These are phyloP conservation scores for Heteromurus nitidus DNA, from an alignment of 2,888 invertebrate genomes.

Conservation along the genomic window DNA sequence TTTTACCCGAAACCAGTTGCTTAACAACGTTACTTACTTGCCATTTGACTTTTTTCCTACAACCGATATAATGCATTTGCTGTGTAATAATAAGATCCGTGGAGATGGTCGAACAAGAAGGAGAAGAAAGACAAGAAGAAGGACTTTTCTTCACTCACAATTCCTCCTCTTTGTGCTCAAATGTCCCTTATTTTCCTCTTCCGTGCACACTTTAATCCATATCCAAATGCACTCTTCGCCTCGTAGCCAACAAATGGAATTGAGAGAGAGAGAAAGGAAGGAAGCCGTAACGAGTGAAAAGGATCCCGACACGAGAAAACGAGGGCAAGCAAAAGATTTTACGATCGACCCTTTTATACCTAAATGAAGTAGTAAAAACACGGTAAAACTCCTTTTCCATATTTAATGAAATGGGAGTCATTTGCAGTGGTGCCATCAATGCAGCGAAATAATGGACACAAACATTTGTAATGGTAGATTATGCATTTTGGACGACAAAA, in stretches of 20 bases:
- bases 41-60: too few species aligned
- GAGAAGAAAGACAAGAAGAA: not conserved
- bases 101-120: not conserved
- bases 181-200: too few species aligned
- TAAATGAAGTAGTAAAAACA: constrained; percentile 62
- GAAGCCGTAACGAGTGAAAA: constrained; percentile 54
- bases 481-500: not conserved
- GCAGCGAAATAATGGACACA: constrained; percentile 41
- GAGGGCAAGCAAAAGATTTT: constrained; percentile 31
- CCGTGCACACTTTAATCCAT: too few species aligned
- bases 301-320: constrained; percentile 12
- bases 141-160: not conserved
- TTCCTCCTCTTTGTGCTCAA: not conserved
- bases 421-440: constrained; percentile 56
- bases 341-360: constrained; percentile 48
- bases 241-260: not conserved
- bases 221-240: too few species aligned
- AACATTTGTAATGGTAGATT: not conserved
- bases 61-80: too few species aligned
- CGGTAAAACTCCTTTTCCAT: constrained; percentile 56
- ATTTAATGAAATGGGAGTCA: constrained; percentile 60
- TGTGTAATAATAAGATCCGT: too few species aligned
- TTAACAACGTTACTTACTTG: too few species aligned
- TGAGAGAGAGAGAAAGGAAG: constrained; percentile 25
- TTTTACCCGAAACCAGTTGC: too few species aligned